Evolutionary conservation across 2,888 invertebrate species (phyloP).

Genomic region (Liopterus haemorrhoidalis): DNA sequence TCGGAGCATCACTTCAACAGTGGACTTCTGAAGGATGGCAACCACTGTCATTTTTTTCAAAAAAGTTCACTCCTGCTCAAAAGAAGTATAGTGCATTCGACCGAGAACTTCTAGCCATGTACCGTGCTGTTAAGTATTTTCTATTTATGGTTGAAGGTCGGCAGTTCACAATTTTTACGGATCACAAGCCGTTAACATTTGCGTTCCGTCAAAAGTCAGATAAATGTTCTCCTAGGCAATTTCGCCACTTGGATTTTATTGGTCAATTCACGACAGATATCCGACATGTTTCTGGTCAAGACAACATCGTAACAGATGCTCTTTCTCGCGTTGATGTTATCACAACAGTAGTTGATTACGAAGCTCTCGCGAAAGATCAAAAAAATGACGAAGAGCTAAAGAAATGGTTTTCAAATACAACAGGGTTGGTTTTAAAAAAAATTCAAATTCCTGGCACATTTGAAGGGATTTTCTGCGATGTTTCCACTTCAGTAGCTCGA

Average conservation of each 20-base stretch:
- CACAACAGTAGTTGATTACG: conserved; percentile 19
- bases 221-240: conserved; percentile 38
- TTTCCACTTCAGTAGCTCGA: background rate
- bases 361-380: conserved; percentile 33
- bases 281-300: conserved; percentile 35
- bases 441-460: background rate
- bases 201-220: conserved; percentile 35
- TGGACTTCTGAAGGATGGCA: conserved; percentile 29
- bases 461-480: background rate
- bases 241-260: conserved; percentile 38
- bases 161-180: conserved; percentile 29
- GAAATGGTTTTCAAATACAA: conserved; percentile 29
- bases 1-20: conserved; percentile 38
- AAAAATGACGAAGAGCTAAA: conserved; percentile 36
- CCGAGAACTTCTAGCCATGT: conserved; percentile 33
- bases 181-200: conserved; percentile 38
- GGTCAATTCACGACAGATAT: conserved; percentile 40
- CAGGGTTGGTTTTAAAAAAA: background rate
- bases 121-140: conserved; percentile 36
- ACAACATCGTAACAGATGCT: conserved; percentile 40
- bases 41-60: conserved; percentile 29
- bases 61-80: background rate
- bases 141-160: conserved; percentile 38
- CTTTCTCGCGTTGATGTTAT: conserved; percentile 31
- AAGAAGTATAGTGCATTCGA: conserved; percentile 1